Evolutionary conservation across 2,113 vertebrate genomes (phyloP).

Genomic region (Empidonax traillii): DNA sequence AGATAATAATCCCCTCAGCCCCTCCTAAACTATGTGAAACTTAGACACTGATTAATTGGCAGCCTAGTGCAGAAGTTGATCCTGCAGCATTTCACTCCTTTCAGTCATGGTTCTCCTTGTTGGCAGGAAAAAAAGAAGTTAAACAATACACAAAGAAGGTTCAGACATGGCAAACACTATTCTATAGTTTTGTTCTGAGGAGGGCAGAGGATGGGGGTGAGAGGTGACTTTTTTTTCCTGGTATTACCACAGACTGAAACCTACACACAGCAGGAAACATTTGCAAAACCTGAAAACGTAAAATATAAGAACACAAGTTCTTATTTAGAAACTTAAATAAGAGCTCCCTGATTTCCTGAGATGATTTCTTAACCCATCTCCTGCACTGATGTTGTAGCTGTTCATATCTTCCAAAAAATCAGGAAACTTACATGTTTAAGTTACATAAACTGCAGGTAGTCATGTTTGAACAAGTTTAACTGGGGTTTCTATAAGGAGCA

Average conservation of each 20-base stretch:
- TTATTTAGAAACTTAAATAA: background rate
- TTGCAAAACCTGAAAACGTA: background rate
- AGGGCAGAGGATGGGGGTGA: background rate
- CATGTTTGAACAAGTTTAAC: background rate
- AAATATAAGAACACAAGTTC: background rate
- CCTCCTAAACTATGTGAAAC: background rate
- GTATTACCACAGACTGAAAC: background rate
- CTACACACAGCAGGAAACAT: background rate
- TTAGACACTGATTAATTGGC: background rate
- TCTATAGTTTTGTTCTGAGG: background rate
- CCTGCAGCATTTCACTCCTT: background rate
- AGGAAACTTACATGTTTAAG: background rate
- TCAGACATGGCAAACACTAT: background rate
- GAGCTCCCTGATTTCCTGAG: background rate
- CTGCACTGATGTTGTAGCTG: background rate
- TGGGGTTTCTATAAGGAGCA: background rate
- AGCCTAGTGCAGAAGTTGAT: background rate
- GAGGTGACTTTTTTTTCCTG: background rate
- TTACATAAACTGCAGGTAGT: background rate
- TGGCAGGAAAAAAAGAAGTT: background rate
- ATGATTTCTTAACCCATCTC: background rate
- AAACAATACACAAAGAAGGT: background rate
- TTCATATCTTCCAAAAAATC: background rate
- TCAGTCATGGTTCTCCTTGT: background rate
- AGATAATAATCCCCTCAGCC: background rate